These are phyloP conservation scores for Chondrosia reniformis DNA, from an alignment of 37 sponge, comb jelly and placozoan species.

Conservation along the genomic window DNA sequence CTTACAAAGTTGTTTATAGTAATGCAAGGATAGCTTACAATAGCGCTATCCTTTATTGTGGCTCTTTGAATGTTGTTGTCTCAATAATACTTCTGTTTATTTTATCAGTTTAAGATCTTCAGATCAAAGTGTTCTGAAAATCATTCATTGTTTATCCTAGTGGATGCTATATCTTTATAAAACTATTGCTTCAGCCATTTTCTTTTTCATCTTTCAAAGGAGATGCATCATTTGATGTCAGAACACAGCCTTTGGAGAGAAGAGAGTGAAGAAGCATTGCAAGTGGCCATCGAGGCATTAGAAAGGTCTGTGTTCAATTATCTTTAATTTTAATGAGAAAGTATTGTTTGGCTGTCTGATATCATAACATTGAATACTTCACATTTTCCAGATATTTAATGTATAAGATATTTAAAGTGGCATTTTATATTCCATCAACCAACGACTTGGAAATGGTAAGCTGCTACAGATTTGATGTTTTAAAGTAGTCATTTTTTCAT, in stretches of 20 bases:
- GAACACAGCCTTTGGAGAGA: constrained; percentile 66
- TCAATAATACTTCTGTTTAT: no score
- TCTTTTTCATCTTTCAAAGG: constrained; percentile 25
- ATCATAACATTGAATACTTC: background rate
- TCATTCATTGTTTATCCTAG: background rate
- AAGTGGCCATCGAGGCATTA: constrained; percentile 45
- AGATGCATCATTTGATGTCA: constrained; percentile 14
- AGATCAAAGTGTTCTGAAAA: background rate
- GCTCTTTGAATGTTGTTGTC: no score
- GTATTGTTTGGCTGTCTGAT: background rate
- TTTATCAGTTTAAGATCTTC: no score
- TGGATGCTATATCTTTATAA: background rate
- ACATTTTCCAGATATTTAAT: constrained; percentile 36
- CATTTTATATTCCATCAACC: constrained; percentile 48
- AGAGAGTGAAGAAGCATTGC: constrained; percentile 26
- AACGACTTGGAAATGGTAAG: constrained; percentile 32
- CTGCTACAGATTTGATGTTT: no score
- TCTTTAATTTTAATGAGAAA: background rate
- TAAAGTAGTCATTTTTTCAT: background rate
- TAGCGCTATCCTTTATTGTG: no score
- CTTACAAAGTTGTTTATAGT: no score
- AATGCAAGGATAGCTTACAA: no score
- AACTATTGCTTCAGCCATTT: background rate
- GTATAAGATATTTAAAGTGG: constrained; percentile 43
- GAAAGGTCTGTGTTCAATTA: constrained; percentile 40